Percentiles rank a stretch among this genome's conserved stretches.
Evolutionary conservation across 35 echinoderm and acorn worm genomes (phyloP).

Genomic region (Ophiothrix spiculata): DNA sequence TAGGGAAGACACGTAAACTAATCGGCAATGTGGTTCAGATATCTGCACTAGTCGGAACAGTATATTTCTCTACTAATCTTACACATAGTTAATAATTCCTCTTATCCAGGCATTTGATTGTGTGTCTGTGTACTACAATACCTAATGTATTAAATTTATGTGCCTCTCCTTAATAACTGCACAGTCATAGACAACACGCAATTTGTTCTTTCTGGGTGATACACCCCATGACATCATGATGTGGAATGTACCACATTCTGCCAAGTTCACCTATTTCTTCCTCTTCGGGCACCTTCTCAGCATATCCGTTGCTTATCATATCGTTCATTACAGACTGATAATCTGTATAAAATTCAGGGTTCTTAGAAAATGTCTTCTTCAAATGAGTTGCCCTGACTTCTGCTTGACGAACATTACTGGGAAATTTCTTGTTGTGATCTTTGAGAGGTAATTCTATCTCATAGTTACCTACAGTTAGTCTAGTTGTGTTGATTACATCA

Average conservation of each 20-base stretch:
- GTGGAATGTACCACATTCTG: constrained; percentile 32
- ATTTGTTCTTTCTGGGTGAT: constrained; percentile 56
- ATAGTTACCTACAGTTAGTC: not conserved
- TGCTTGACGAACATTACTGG: not conserved
- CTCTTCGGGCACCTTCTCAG: not conserved
- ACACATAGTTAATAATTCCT: too few relatives aligned
- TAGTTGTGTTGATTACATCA: not conserved
- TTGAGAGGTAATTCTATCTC: not conserved
- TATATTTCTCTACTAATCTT: too few relatives aligned
- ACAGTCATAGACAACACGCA: constrained; percentile 69
- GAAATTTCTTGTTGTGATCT: not conserved
- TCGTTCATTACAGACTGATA: not conserved
- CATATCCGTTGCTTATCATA: not conserved
- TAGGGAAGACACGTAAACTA: too few relatives aligned
- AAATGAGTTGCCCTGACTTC: not conserved
- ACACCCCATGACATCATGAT: constrained; percentile 35
- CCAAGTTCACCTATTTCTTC: not conserved
- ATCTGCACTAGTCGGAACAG: too few relatives aligned
- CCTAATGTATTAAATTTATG: too few relatives aligned
- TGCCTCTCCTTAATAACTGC: too few relatives aligned
- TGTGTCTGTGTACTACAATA: too few relatives aligned
- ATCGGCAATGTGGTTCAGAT: too few relatives aligned
- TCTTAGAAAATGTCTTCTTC: not conserved
- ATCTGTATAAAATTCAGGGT: not conserved
- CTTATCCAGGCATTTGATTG: too few relatives aligned